Conservation (phyloP, 2,888 invertebrate genomes). For the Lamproptera curius region DNA sequence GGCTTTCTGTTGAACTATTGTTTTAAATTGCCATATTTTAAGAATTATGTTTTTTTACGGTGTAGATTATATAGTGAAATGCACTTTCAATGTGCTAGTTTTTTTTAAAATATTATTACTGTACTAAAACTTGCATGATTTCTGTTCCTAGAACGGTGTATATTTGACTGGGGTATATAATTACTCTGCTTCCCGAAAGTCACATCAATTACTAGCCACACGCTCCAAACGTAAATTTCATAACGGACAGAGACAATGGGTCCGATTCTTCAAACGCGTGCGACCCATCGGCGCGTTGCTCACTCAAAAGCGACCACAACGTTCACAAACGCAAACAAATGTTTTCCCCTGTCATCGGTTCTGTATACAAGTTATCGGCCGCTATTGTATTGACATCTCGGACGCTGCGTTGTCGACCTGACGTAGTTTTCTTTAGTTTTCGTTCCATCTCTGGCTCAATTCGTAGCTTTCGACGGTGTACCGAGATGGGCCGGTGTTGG, state of each 20-base stretch:
- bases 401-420: conserved; percentile 46
- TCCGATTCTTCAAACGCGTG: conserved; percentile 3
- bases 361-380: conserved; percentile 68
- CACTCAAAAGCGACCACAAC: conserved; percentile 45
- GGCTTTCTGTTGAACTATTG: no score
- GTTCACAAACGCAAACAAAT: conserved; percentile 58
- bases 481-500: conserved; percentile 49
- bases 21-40: no score
- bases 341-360: conserved; percentile 69
- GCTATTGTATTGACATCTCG: conserved; percentile 71
- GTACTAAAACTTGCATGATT: no score
- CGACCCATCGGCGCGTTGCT: conserved; percentile 49
- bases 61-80: no score
- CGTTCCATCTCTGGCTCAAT: conserved; percentile 51
- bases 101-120: no score
- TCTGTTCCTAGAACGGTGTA: no score
- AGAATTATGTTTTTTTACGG: no score
- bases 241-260: conserved; percentile 3
- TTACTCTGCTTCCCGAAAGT: no score
- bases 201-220: conserved; percentile 1
- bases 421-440: conserved; percentile 38
- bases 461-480: conserved; percentile 40
- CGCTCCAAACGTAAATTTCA: conserved; percentile 16
- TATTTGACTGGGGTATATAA: no score
- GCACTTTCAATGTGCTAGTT: no score